Base-by-base conservation (phyloP, 2,888 invertebrate genomes). In the Aphodius sticticus region DNA sequence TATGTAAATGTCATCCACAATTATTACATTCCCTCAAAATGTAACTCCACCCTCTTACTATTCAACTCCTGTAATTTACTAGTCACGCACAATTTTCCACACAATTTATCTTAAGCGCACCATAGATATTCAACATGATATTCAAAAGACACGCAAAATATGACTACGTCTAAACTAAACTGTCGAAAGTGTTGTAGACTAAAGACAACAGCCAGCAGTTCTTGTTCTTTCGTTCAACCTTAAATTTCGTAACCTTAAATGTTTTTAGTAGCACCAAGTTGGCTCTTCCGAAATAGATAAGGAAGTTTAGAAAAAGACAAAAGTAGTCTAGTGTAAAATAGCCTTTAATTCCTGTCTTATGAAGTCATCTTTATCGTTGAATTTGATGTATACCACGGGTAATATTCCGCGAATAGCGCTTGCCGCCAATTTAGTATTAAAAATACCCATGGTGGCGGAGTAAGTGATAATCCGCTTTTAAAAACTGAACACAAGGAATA, bases 1-100 rank as follows among this genome's bases (percentile, higher is more conserved):
- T 37, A 74, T 74, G 74, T 74, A 74, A 74, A 74, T 74, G 74
- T 74, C 74, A 74, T 74, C 16, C 35, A 37, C 74, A 74, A 74
- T 74, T 74, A 74, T 35, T 53, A 53, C 53, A 53, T 53, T 53
- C 53, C 53, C 53, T 53, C 53, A 53, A 53, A 53, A 53, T 12
- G 12, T 53, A 1, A 53, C 53, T 53, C 53, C 53, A 53, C 53
- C 53, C 53, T 53, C 53, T 9, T 9, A 53, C 53, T 7, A 12
- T 53, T 53, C 53, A 53, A 12, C 7, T 53, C 53, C 53, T 53
- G 53, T 53, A 53, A 53, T 53, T 53, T 53, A 9, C 53, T 2
- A 9, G 53, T 53, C 53, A 53, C 53, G 53, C 12, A 53, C 53
- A 53, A 53, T 53, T 53, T 53, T 53, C 53, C 12, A 53, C 53